Evolutionary conservation across 2,113 vertebrate species (phyloP).

Genomic region (Toxotes chatareus): DNA sequence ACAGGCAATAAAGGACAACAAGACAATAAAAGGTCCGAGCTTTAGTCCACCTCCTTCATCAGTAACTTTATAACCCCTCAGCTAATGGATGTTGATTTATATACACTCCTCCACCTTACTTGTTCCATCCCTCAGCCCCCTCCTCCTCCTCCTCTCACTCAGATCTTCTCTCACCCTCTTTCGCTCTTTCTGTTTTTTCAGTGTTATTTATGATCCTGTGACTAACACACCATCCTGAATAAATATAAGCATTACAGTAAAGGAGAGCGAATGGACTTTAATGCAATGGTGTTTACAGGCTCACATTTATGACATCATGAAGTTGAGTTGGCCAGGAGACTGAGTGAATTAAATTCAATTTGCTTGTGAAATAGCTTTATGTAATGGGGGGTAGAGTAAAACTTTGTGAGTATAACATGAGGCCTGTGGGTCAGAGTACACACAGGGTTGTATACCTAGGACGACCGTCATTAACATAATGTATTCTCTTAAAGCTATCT

Average conservation of each 20-base stretch:
- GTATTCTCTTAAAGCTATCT: constrained; percentile 4
- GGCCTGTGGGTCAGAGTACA: background rate
- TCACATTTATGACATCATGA: constrained; percentile 79
- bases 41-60: constrained; percentile 79
- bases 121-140: constrained; percentile 53
- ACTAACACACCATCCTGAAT: constrained; percentile 66
- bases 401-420: constrained; percentile 13
- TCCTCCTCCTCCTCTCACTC: constrained; percentile 18
- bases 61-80: constrained; percentile 78
- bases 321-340: constrained; percentile 43
- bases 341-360: constrained; percentile 68
- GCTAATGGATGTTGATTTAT: constrained; percentile 86
- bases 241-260: constrained; percentile 75
- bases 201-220: constrained; percentile 75
- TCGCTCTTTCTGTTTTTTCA: constrained; percentile 36
- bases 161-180: constrained; percentile 26
- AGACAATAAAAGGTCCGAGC: constrained; percentile 79
- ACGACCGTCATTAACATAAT: background rate
- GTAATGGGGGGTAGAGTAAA: constrained; percentile 30
- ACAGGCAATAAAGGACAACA: constrained; percentile 82
- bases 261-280: constrained; percentile 56
- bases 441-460: background rate
- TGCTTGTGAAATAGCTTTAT: constrained; percentile 65
- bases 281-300: constrained; percentile 60
- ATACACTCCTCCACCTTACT: constrained; percentile 64